Base-by-base conservation (phyloP, 2,888 invertebrate species). In the Baronia brevicornis region DNA sequence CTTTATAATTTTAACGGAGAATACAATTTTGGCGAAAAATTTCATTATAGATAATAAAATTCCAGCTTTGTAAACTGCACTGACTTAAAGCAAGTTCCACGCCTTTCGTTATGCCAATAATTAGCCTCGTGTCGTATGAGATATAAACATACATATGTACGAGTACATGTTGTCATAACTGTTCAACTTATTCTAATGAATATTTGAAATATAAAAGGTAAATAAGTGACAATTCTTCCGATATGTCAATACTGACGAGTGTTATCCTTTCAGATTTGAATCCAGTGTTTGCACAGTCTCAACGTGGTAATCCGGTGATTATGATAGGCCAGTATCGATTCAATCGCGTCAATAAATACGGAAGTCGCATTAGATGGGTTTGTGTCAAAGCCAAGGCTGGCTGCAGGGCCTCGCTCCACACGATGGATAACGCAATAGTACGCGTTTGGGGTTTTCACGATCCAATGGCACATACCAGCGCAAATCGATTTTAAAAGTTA, bases 261-360 rank as follows among this genome's bases (percentile, higher is more conserved):
- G 4, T n/a, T 12, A 24, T 45, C 15, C 27, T 78, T 77, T 47
- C 74, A 82, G 84, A 80, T 66, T 48, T 84, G 32, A 78, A 73
- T 32, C 80, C 84, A 4, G 73, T 79, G 13, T 84, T 84, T 42
- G 82, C 79, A 1, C 69, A 71, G 45, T 84, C 84, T 2, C 79
- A 80, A 43, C 72, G 84, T 6, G 84, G 84, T 6, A 84, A 82
- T 36, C 79, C 82, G 0, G 82, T 84, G 18, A 82, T 84, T 17
- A 80, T 82, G 80, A 82, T 84, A 38, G 84, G 82, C 7, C 77
- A 73, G 51, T 82, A 82, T 45, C 68, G 84, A 1, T 84, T 82
- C 46, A 84, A 84, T 46, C 68, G 82, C 8, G 82, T 82, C 17
- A 82, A 82, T 41, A 80, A 80, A 38, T 77, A 77, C 38, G 84